Percentiles rank a stretch among this genome's conserved stretches.
phyloP scores from a whole-genome alignment of 2,888 invertebrate species.

The Penaeus monodon region DNA sequence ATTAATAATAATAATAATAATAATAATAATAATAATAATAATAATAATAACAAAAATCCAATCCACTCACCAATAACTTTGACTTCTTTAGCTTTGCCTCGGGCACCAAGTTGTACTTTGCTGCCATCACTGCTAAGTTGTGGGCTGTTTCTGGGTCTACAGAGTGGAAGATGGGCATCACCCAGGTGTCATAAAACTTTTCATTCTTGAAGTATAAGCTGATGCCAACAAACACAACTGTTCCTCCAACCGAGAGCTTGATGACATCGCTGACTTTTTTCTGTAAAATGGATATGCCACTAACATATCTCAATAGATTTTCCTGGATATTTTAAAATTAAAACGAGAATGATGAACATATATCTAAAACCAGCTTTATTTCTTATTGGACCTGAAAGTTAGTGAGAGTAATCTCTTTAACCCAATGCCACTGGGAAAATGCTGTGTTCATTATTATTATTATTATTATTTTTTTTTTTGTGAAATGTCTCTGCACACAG shows the following conservation, averaged over 20 bases:
- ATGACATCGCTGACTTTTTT: constrained; percentile 59
- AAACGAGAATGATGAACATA: no score
- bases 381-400: no score
- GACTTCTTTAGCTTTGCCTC: constrained; percentile 38
- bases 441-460: no score
- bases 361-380: no score
- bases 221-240: constrained; percentile 77
- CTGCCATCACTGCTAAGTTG: constrained; percentile 80
- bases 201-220: constrained; percentile 79
- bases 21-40: no score
- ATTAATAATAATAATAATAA: no score
- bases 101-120: constrained; percentile 83
- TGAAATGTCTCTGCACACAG: no score
- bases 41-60: no score
- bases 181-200: constrained; percentile 80
- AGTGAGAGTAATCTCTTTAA: no score
- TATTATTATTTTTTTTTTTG: no score
- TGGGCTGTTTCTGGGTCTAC: constrained; percentile 89
- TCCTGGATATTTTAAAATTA: no score
- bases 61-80: constrained; percentile 37
- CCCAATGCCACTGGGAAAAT: no score
- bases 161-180: constrained; percentile 80
- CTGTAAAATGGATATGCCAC: constrained; percentile 51
- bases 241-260: constrained; percentile 72
- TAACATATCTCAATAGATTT: background rate